Base-by-base conservation (phyloP, 1,140 invertebrate genomes). In the Colletes latitarsis region DNA sequence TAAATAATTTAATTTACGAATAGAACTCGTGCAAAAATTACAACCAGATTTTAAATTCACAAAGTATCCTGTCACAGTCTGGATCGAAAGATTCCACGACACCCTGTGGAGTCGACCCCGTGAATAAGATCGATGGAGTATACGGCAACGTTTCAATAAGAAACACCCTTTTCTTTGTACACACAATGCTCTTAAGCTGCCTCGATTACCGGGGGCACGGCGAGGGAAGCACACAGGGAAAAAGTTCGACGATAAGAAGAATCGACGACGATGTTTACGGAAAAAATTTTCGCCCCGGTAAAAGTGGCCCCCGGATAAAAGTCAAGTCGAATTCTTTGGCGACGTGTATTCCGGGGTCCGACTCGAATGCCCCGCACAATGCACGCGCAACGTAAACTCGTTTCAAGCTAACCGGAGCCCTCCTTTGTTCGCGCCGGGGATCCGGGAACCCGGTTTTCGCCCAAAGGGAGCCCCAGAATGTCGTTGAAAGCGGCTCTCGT, bases 381-480 rank as follows among this genome's bases (percentile, higher is more conserved):
- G 57, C 55, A 19, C 41, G 55, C 8, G 15, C n/a, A 77, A 68
- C 39, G 75, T 60, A 70, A 77, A 70, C 21, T 70, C 66, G 66
- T 60, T 70, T 57, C 55, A 6, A 49, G n/a, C 74, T 46, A 6
- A 9, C 30, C 73, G 30, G 21, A 58, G 53, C 17, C 53, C 41
- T 68, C 64, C 58, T 68, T 67, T 57, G 21, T 57, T 68, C 63
- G 46, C 9, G 52, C 1, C 1, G 39, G 52, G 19, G 43, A 53
- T 75, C 72, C 43, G 30, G 46, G 58, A 74, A 46, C 39, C 52
- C 43, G 17, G 49, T 68, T 76, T 76, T 76, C 74, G 67, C 68
- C 67, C 64, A 41, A 74, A 53, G 46, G 71, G 57, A 49, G 14
- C 39, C 4, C 2, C 9, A 43, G 10, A 17, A 12, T 19, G 21